These are phyloP conservation scores for Argyra leucocephala DNA, from an alignment of 2,888 invertebrate species.

Conservation along the genomic window DNA sequence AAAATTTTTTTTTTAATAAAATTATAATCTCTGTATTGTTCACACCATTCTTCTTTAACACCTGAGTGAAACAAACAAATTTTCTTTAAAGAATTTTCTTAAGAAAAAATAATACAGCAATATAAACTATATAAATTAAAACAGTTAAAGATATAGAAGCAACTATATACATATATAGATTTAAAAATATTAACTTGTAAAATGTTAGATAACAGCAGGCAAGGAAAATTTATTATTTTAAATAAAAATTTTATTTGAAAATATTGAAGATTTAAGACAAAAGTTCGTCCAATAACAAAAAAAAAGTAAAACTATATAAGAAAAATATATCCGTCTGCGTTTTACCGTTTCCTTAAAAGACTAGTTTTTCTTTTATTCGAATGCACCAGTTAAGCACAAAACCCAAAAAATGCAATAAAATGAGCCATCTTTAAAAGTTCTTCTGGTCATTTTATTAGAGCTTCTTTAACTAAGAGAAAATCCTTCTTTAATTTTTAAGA, in stretches of 20 bases:
- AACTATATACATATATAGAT: too few species aligned
- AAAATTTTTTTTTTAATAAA: too few species aligned
- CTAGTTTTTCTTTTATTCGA: not conserved
- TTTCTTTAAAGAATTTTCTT: too few species aligned
- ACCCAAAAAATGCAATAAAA: not conserved
- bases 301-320: not conserved
- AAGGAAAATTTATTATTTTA: not conserved
- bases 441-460: not conserved
- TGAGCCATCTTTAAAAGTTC: not conserved
- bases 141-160: too few species aligned
- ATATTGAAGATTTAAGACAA: not conserved
- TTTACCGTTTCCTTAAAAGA: not conserved
- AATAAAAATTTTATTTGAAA: not conserved
- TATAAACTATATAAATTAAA: too few species aligned
- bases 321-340: not conserved
- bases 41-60: too few species aligned
- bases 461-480: not conserved
- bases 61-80: too few species aligned
- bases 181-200: conserved; percentile 1
- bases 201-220: not conserved
- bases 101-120: too few species aligned
- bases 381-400: not conserved
- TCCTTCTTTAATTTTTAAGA: not conserved
- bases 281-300: not conserved
- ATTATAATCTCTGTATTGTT: too few species aligned